Percentiles rank a stretch among this genome's conserved stretches.
Conservation (phyloP, 2,797 vertebrate genomes). For the Fistularia tabacaria region DNA sequence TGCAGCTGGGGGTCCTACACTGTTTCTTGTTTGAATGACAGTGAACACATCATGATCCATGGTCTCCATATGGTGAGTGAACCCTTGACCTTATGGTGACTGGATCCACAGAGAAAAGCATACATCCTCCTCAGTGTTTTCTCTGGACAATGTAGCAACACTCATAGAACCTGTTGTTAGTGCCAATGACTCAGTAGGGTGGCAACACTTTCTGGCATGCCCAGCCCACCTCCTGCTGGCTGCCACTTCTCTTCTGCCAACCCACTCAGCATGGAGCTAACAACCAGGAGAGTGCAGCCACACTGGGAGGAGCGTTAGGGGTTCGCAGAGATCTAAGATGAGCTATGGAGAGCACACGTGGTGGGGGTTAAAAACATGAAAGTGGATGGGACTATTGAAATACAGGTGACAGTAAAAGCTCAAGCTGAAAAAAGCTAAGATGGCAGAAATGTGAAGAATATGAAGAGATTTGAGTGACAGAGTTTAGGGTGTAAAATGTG, state of each 20-base stretch:
- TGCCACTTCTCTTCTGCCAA: slow-evolving; percentile 53
- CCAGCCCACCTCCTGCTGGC: slow-evolving; percentile 43
- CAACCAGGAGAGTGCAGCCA: slow-evolving; percentile 33
- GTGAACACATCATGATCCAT: slow-evolving; percentile 11
- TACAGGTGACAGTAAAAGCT: background rate
- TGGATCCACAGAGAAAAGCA: slow-evolving; percentile 6
- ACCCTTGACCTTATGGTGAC: slow-evolving; percentile 22
- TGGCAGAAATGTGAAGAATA: too few species aligned
- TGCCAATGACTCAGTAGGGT: slow-evolving; percentile 44
- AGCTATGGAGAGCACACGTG: slow-evolving; percentile 2
- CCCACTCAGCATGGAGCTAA: slow-evolving; percentile 48
- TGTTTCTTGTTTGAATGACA: slow-evolving; percentile 10
- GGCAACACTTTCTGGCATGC: slow-evolving; percentile 42
- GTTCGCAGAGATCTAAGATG: slow-evolving; percentile 4
- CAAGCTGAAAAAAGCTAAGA: too few species aligned
- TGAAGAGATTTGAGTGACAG: too few species aligned
- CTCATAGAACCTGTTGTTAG: slow-evolving; percentile 2
- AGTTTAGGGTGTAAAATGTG: too few species aligned
- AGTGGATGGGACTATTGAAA: slow-evolving; percentile 21
- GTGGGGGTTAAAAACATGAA: background rate
- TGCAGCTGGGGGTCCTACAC: slow-evolving; percentile 7
- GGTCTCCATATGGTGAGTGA: slow-evolving; percentile 40
- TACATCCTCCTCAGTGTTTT: slow-evolving; percentile 20
- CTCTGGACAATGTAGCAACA: slow-evolving; percentile 9
- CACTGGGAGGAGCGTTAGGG: slow-evolving; percentile 25